Evolutionary conservation across 2,888 invertebrate species (phyloP).

Genomic region (Steinernema carpocapsae): DNA sequence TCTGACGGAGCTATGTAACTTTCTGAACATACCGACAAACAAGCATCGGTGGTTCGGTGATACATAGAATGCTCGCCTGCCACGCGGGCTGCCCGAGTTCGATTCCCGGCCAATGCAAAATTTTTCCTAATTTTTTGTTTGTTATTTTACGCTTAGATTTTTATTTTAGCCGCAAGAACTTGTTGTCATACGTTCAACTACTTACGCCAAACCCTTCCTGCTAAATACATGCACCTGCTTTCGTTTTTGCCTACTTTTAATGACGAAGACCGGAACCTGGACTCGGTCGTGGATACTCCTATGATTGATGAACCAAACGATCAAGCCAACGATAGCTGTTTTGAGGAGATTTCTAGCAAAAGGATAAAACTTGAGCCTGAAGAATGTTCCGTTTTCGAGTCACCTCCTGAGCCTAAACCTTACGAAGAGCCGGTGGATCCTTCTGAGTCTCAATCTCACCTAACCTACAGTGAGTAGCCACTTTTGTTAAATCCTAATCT

Average conservation of each 20-base stretch:
- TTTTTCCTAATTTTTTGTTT: no score
- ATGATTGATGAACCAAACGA: no score
- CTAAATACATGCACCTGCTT: neutral
- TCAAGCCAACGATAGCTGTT: neutral
- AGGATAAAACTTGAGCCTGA: neutral
- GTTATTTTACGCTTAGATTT: no score
- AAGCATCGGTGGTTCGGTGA: no score
- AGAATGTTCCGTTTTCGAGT: neutral
- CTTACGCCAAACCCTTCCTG: neutral
- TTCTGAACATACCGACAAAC: neutral
- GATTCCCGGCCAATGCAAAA: conserved; percentile 70
- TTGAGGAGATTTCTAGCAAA: neutral
- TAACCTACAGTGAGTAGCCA: neutral
- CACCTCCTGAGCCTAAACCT: no score
- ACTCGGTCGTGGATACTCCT: neutral
- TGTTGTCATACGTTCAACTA: conserved; percentile 14
- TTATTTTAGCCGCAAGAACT: neutral
- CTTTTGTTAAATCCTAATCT: no score
- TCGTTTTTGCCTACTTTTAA: neutral
- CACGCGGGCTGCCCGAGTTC: conserved; percentile 67
- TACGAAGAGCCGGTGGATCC: neutral
- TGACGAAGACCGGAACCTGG: neutral
- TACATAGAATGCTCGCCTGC: conserved; percentile 67
- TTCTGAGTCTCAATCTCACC: neutral
- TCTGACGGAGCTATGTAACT: neutral